Base-by-base conservation (phyloP, 2,888 invertebrate species). In the Atherix ibis region DNA sequence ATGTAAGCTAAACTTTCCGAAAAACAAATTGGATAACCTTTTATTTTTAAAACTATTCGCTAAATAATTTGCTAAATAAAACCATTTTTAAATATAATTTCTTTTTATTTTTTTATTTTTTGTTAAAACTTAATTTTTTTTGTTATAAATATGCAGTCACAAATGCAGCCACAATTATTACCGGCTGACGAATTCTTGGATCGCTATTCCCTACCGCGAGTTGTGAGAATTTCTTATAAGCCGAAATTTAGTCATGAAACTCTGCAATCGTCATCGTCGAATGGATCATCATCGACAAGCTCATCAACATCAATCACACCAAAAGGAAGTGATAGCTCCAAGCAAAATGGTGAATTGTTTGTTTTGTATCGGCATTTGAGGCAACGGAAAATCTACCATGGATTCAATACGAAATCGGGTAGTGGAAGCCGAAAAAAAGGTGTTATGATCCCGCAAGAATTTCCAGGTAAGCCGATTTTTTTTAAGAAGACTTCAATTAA, bases 361-460 rank as follows among this genome's bases (percentile, higher is more conserved):
- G 40, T 61, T 38, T 43, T 61, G 14, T 61, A 60, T 41, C 52
- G 58, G 44, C 48, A 54, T 40, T 47, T 61, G 39, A 50, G 53
- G 13, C 56, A 58, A 38, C 50, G 59, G 24, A 52, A 53, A 39
- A 54, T 61, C 33, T 61, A 54, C 44, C 61, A 61, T 44, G 60
- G 60, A 13, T 48, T 53, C 39, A 59, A 59, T 44, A 50, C 56
- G 17, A 61, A 61, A 42, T 50, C 53, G 19, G 50, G 53, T 40
- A 48, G 50, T 12, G 47, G 52, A 25, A 56, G 53, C 43, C 51
- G 57, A 34, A 61, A 61, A 32, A 61, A 61, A 42, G 54, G 53
- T 27, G 53, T 61, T 32, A 54, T 57, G 36, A 60, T 61, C 47
- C 61, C 61, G 16, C 61, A 61, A 41, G 61, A 61, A 44, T 61